phyloP scores from a whole-genome alignment of 37 sponge, comb jelly and placozoan species.

The Lycopodina hypogea region DNA sequence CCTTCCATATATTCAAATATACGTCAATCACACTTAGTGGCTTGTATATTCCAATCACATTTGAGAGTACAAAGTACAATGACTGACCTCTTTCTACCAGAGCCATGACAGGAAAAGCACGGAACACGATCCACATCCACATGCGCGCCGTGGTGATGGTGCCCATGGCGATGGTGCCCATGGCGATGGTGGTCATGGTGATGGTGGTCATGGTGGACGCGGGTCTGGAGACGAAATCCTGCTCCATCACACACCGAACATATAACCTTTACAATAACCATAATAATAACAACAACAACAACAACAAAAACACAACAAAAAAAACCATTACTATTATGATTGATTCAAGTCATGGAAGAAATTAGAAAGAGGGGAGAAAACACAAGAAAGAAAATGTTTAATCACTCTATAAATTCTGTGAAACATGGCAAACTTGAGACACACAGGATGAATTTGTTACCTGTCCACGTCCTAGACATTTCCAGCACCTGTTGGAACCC shows the following conservation, averaged over 20 bases:
- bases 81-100: slow-evolving; percentile 57
- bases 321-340: background rate
- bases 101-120: slow-evolving; percentile 58
- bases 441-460: no score
- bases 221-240: slow-evolving; percentile 22
- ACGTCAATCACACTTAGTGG: no score
- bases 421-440: no score
- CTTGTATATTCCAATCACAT: no score
- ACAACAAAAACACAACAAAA: background rate
- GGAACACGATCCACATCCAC: slow-evolving; percentile 30
- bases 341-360: no score
- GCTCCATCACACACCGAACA: slow-evolving; percentile 44
- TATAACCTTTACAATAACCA: no score
- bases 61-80: no score
- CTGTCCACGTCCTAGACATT: slow-evolving; percentile 55
- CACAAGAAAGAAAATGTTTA: no score
- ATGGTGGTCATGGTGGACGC: slow-evolving; percentile 48
- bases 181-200: slow-evolving; percentile 57
- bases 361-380: no score
- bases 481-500: slow-evolving; percentile 46
- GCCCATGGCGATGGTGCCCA: slow-evolving; percentile 42
- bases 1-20: no score
- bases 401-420: no score
- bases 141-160: slow-evolving; percentile 37
- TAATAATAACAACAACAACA: background rate